These are phyloP conservation scores for Craterocephalus amniculus DNA, from an alignment of 2,797 vertebrate species.

Conservation along the genomic window DNA sequence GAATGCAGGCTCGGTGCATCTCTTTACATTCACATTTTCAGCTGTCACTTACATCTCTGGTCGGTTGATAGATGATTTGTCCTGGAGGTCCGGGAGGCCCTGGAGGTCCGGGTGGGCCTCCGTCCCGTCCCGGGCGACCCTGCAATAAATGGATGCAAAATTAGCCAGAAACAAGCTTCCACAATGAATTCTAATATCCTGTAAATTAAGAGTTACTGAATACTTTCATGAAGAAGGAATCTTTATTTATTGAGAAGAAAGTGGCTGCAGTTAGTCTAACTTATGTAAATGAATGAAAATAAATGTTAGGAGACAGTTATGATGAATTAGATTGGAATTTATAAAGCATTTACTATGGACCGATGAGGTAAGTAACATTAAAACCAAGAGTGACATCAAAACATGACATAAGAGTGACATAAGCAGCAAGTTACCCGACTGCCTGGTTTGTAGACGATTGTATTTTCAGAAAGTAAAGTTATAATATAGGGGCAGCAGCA, in stretches of 20 bases:
- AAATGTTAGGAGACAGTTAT: too few species aligned
- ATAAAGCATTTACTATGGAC: too few species aligned
- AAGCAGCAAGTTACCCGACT: too few species aligned
- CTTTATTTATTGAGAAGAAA: too few species aligned
- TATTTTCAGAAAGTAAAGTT: not conserved
- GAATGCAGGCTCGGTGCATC: not conserved
- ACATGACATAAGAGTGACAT: too few species aligned
- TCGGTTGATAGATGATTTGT: slow-evolving; percentile 65
- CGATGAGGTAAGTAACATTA: too few species aligned
- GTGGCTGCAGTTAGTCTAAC: too few species aligned
- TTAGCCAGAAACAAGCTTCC: not conserved
- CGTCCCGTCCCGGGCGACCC: slow-evolving; percentile 87
- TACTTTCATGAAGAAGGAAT: too few species aligned
- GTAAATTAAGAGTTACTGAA: too few species aligned
- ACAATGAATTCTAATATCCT: too few species aligned
- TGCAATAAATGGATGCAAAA: slow-evolving; percentile 48
- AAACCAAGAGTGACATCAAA: too few species aligned
- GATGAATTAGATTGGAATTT: too few species aligned
- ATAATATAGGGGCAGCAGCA: not conserved
- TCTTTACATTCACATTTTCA: not conserved
- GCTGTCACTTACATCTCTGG: slow-evolving; percentile 64
- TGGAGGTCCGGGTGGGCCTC: slow-evolving; percentile 87
- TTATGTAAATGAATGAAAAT: not conserved
- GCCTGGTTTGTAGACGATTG: not conserved
- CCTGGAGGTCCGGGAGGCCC: slow-evolving; percentile 91